Evolutionary conservation across 2,888 invertebrate genomes (phyloP), one percentile per base, ranked within the genome.

Genomic region (Microctonus brassicae): DNA sequence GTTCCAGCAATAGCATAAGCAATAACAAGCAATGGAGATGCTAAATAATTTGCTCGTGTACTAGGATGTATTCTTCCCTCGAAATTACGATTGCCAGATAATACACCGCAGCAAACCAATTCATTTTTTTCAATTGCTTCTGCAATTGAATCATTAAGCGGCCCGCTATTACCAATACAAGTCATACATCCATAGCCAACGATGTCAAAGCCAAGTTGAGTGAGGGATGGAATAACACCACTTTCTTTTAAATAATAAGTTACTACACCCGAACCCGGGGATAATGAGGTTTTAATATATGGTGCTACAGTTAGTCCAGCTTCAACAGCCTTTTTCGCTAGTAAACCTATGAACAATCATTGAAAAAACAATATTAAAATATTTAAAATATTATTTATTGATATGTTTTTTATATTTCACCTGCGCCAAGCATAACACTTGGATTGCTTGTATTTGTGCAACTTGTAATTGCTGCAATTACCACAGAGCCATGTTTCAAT

Each of bases 151-250:
- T 98, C 97, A 67, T 96, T 95, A 0, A 99, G 91, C 0, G 98
- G 97, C 0, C 99, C 99, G 5, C 97, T 97, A 89, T 99, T 99
- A 0, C 99, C 99, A 79, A 99, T 99, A 86, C 99, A 99, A 0
- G 99, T 99, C 98, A 98, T 99, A 87, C 99, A 99, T 0, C 99
- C 99, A 84, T 98, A 99, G n/a, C 99, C 99, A 0, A 98, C 98
- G 61, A 97, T 93, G 85, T 96, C 92, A 86, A 99, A 99, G 7
- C 98, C 98, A 1, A 98, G 89, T 84, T 94, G 90, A 80, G 94
- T 93, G 69, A 99, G 88, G 81, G 94, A 94, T 0, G 97, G 95
- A 17, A 96, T 92, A 1, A 99, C 97, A 0, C 98, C 98, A 1
- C 97, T 97, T 85, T 97, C 97, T 84, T 88, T 87, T 7, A 96